Evolutionary conservation across 2,113 vertebrate genomes (phyloP), one percentile per base, ranked within the genome.

Genomic region (Hypomesus transpacificus): DNA sequence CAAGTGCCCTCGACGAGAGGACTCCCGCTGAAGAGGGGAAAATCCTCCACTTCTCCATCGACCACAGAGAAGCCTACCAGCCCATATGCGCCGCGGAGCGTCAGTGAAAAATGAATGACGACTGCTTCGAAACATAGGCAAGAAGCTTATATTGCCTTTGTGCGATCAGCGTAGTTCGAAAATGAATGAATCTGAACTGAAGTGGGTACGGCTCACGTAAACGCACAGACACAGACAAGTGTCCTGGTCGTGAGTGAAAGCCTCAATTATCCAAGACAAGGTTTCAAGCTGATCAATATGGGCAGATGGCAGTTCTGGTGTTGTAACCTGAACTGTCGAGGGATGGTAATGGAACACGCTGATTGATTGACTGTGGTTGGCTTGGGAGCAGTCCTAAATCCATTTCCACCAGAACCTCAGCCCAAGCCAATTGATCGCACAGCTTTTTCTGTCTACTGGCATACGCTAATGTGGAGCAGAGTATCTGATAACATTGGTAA

Each of bases 301-400:
- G 72, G 75, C 87, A 90, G 85, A 88, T 87, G 86, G 86, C 75
- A 65, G 78, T 81, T 59, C 68, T 52, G 73, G 74, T 73, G 75
- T 75, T 85, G 88, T 80, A 89, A 89, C 87, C 79, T 88, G 85
- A 90, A 80, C 80, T 69, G 52, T 74, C 82, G 84, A 77, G 88
- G 86, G 88, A 85, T 81, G 87, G 82, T 74, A 75, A 71, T 73
- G 71, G 83, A 81, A 83, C 76, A 76, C 73, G 69, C 17, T 69
- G 59, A 90, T 88, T 85, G 89, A 90, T 89, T 87, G 79, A 83
- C 75, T 86, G 80, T 11, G 77, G 85, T 75, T 66, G 2, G 66
- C 72, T 79, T 87, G 75, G 83, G 84, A 90, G 87, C 82, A 75
- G 81, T 67, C 84, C 77, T 18, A 71, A 84, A 80, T 68, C 83